phyloP scores from a whole-genome alignment of 2,113 vertebrate species.

The Oreochromis niloticus region DNA sequence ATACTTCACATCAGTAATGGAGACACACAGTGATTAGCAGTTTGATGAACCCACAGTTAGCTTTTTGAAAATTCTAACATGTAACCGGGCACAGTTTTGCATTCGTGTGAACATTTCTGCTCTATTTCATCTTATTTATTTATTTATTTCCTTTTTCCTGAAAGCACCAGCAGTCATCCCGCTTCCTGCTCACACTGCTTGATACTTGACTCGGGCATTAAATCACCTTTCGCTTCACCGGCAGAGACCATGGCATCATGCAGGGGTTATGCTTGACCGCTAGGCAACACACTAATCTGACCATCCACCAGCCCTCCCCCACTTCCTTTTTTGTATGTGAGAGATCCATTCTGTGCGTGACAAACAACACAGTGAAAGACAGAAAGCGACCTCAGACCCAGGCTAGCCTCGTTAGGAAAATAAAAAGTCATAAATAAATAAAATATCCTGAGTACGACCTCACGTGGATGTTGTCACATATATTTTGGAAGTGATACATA shows the following conservation, averaged over 20 bases:
- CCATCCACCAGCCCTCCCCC: neutral
- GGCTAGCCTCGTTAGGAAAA: neutral
- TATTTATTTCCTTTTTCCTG: neutral
- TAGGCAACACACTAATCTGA: neutral
- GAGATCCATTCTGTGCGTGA: neutral
- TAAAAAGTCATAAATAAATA: neutral
- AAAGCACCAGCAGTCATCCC: slow-evolving; percentile 32
- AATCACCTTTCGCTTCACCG: slow-evolving; percentile 38
- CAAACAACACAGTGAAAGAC: neutral
- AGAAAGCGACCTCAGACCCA: neutral
- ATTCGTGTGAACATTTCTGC: slow-evolving; percentile 24
- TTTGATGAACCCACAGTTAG: neutral
- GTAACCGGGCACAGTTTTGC: slow-evolving; percentile 1
- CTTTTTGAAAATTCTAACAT: neutral
- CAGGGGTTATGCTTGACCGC: slow-evolving; percentile 9
- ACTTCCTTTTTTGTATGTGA: neutral
- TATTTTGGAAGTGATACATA: neutral
- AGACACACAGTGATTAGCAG: neutral
- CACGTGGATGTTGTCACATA: neutral
- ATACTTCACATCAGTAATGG: neutral
- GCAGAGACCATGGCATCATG: neutral
- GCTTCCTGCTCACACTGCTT: slow-evolving; percentile 26
- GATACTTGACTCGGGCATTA: slow-evolving; percentile 42
- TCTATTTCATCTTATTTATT: slow-evolving; percentile 32
- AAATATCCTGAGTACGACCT: neutral